Evolutionary conservation across 2,113 vertebrate genomes (phyloP).

Genomic region (Anhinga anhinga): DNA sequence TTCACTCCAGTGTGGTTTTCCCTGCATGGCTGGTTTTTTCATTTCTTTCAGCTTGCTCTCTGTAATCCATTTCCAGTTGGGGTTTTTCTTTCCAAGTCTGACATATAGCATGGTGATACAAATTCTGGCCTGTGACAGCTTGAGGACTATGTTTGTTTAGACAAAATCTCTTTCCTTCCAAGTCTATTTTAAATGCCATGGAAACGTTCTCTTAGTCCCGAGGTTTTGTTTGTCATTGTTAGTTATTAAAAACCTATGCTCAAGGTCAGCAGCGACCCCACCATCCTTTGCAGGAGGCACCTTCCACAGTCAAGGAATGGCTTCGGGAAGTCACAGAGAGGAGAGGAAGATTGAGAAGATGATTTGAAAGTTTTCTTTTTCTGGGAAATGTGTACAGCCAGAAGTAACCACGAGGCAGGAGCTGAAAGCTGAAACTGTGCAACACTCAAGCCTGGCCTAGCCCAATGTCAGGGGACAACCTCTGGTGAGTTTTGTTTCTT

Average conservation of each 20-base stretch:
- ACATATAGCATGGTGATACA: neutral
- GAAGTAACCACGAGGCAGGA: neutral
- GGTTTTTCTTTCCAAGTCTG: neutral
- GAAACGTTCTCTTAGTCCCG: neutral
- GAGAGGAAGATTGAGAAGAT: accelerated
- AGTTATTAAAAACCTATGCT: neutral
- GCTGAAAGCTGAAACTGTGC: neutral
- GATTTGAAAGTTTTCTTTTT: neutral
- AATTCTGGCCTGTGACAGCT: neutral
- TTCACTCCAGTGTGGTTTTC: conserved; percentile 14
- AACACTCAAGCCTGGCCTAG: neutral
- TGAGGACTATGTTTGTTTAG: neutral
- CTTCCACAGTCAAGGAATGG: neutral
- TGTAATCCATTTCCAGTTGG: neutral
- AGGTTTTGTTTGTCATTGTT: neutral
- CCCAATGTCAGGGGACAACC: neutral
- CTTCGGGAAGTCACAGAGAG: neutral
- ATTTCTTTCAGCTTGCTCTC: conserved; percentile 18
- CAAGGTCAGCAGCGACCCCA: neutral
- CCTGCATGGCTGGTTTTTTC: neutral
- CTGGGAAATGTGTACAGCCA: neutral
- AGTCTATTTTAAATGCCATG: neutral
- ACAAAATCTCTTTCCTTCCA: conserved; percentile 11
- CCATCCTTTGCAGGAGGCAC: neutral
- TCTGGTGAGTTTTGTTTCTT: neutral